These are phyloP conservation scores for Haemorhous mexicanus DNA, from an alignment of 2,113 vertebrate species.

Conservation along the genomic window DNA sequence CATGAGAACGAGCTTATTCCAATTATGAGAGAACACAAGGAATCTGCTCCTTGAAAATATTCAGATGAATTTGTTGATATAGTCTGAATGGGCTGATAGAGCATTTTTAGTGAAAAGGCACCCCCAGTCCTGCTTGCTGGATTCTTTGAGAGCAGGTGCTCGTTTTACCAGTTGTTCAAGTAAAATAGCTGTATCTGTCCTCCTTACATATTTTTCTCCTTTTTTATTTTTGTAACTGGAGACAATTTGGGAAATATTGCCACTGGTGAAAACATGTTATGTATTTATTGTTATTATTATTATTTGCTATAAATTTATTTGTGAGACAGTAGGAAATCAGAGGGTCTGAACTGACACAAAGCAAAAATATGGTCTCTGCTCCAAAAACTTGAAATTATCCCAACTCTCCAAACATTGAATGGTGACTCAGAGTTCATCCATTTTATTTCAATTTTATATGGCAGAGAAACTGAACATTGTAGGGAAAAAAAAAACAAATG, in stretches of 20 bases:
- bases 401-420: neutral
- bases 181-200: neutral
- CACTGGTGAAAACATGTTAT: neutral
- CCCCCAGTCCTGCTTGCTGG: neutral
- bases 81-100: neutral
- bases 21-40: neutral
- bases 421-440: neutral
- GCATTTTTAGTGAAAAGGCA: neutral
- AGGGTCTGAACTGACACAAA: neutral
- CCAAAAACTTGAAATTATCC: neutral
- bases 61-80: neutral
- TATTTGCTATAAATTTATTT: neutral
- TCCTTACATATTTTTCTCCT: neutral
- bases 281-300: neutral
- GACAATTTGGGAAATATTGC: neutral
- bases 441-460: neutral
- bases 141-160: neutral
- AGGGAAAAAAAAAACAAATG: neutral
- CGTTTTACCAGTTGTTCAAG: neutral
- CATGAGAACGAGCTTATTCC: neutral
- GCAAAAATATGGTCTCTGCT: neutral
- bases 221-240: neutral
- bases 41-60: neutral
- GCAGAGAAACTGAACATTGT: neutral
- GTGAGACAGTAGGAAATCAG: neutral